Evolutionary conservation across 1,140 invertebrate genomes (phyloP), one percentile per base, ranked within the genome.

Genomic region (Frieseomelitta varia): DNA sequence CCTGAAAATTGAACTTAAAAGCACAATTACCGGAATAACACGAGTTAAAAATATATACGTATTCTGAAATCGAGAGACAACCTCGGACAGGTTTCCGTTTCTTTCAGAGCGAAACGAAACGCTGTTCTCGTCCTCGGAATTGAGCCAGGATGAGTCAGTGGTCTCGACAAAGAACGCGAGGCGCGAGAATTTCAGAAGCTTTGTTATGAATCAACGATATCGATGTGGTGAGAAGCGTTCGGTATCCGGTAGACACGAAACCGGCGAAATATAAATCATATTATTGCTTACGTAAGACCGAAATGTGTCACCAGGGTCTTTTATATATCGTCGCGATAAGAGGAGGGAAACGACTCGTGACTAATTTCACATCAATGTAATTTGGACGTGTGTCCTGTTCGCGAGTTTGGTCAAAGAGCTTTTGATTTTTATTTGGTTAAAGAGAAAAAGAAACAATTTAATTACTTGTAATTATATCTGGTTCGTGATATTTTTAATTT

Each of bases 151-250:
- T 82, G 73, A 82, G n/a, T 82, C 80, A 76, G 12, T 17, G 0
- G 1, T 56, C 39, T 47, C 34, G 51, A 68, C 30, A 67, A 81
- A 76, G 73, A 53, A 56, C 17, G 61, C 27, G 6, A 15, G 47
- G n/a, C 19, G 34, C 15, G 65, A 27, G 55, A 39, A 17, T n/a
- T 65, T 47, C 30, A 34, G 0, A 39, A 76, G 11, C 24, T 55
- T 68, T 21, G 19, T 30, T 24, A 24, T 77, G 73, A 82, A 68
- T 82, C 80, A 82, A 77, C 80, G 15, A 39, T 4, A 73, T 34
- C 56, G 80, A 77, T 39, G 51, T 61, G 24, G 21, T 39, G 71
- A 21, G 21, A 68, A 30, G 51, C 17, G 24, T 6, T 67, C 19
- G 15, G 53, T 77, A 21, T 77, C 73, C 80, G 53, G 34, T 61